Base-by-base conservation (phyloP, 2,888 invertebrate genomes). In the Thecophora atra region DNA sequence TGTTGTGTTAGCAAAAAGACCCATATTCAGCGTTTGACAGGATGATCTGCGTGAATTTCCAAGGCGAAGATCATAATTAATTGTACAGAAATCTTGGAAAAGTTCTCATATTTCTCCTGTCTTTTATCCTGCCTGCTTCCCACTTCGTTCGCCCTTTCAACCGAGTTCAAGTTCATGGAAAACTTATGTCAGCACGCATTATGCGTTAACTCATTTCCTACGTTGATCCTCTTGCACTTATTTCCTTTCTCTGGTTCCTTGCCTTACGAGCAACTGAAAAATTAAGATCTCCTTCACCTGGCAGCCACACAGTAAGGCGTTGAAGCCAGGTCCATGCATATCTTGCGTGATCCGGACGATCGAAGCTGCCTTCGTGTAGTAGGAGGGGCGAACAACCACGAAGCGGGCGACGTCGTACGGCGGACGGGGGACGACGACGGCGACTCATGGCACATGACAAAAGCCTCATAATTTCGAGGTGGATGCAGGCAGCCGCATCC, bases 271-370 rank as follows among this genome's bases (percentile, higher is more conserved):
- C n/a, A 24, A 5, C 72, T 56, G 69, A 75, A 75, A 75, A 79
- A 80, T 77, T 76, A 77, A 78, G 79, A 79, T 78, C 77, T 77
- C 60, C 68, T 75, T 54, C 71, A 44, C 26, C 47, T 69, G 17
- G 21, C 62, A 42, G 66, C 72, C 72, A 28, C 37, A 63, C 47
- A 52, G 63, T 28, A 30, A 63, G 17, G 52, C 42, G 70, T 62
- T 52, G 37, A 63, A 30, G 17, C 17, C 3, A 17, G n/a, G 11
- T 4, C 56, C 17, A 67, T 58, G 24, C 44, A 42, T 24, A 37
- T 67, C 24, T 24, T 64, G 67, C 54, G 17, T 54, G 67, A 70
- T 65, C 62, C n/a, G 5, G 64, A 68, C 47, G 66, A 58, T 65
- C 71, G 58, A 58, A 52, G 63, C 54, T 47, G 60, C 58, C 60